These are phyloP conservation scores for Cepaea nemoralis DNA, from an alignment of 1,140 invertebrate species.

Conservation along the genomic window DNA sequence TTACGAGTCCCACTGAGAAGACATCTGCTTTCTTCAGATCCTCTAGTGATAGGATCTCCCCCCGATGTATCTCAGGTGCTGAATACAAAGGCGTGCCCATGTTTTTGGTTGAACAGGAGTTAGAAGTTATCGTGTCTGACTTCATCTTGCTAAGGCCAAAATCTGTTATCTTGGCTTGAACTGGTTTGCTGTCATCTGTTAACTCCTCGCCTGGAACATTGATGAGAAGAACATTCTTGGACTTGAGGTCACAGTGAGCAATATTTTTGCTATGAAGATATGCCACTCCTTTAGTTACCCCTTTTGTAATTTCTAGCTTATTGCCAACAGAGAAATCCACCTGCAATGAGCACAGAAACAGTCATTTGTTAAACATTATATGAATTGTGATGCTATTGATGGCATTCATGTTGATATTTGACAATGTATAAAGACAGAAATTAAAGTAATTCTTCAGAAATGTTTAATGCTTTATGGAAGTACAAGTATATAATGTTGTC, in stretches of 20 bases:
- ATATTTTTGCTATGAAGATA: background rate
- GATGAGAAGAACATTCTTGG: background rate
- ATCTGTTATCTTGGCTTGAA: background rate
- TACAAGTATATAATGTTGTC: no score
- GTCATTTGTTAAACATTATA: no score
- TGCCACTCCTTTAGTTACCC: background rate
- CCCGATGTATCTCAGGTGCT: background rate
- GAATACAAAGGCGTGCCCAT: background rate
- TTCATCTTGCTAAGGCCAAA: background rate
- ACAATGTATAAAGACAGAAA: no score
- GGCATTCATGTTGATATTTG: no score
- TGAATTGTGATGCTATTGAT: no score
- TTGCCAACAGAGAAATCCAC: background rate
- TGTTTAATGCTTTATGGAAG: no score
- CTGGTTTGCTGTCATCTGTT: background rate
- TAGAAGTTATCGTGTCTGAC: background rate
- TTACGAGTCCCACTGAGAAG: background rate
- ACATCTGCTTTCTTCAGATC: conserved; percentile 14
- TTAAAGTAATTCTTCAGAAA: no score
- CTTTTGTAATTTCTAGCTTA: background rate
- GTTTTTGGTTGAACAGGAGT: no score
- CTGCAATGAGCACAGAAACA: conserved; percentile 20
- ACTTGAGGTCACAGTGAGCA: background rate
- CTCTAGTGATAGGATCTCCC: background rate
- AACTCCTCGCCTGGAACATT: background rate